Conservation (phyloP, 2,113 vertebrate species). For the Seriola dumerili region DNA sequence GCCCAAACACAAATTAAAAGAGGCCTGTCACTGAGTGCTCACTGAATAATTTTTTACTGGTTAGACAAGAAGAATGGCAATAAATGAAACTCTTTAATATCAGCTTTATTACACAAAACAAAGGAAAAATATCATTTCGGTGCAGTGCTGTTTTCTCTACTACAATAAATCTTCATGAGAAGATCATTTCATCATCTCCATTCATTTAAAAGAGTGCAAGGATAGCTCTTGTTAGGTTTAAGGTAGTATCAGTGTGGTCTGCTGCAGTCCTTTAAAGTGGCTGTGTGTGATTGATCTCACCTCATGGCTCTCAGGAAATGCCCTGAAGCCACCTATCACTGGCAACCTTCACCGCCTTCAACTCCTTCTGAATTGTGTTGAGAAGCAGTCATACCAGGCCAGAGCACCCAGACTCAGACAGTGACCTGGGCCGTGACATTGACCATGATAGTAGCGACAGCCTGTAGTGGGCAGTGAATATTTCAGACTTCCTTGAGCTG, state of each 20-base stretch:
- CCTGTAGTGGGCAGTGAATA: neutral
- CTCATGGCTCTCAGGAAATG: constrained; percentile 30
- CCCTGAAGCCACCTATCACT: constrained; percentile 3
- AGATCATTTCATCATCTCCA: neutral
- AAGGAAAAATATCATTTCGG: neutral
- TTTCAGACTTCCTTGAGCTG: constrained; percentile 3
- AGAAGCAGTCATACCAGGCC: neutral
- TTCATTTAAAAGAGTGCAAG: constrained; percentile 4
- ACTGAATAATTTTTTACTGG: neutral
- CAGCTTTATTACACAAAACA: constrained; percentile 9
- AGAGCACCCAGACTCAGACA: neutral
- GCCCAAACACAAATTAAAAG: constrained; percentile 41
- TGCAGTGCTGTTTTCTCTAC: neutral
- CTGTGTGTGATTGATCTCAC: constrained; percentile 13
- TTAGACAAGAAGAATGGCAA: constrained; percentile 4
- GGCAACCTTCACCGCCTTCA: constrained; percentile 28
- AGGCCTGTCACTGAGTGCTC: neutral
- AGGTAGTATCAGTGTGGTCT: neutral
- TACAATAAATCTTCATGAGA: neutral
- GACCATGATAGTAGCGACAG: neutral
- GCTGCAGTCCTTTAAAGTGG: constrained; percentile 11
- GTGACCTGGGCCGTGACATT: too few species aligned
- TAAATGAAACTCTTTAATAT: constrained; percentile 2
- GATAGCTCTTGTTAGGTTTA: neutral
- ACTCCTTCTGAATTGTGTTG: constrained; percentile 1